Evolutionary conservation across 2,113 vertebrate genomes (phyloP).

Genomic region (Caloenas nicobarica): DNA sequence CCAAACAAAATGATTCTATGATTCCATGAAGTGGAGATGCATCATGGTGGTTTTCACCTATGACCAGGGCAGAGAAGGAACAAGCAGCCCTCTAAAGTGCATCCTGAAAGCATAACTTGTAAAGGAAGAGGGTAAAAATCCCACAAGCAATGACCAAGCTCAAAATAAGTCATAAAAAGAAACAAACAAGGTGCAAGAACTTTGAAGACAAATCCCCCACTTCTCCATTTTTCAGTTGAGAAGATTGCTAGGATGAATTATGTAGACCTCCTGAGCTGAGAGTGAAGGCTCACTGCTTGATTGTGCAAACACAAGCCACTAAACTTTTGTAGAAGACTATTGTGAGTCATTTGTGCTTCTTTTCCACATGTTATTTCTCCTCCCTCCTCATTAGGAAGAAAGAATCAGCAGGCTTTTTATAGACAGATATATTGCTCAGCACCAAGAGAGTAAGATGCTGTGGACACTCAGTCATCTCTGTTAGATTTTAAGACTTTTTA

Average conservation of each 20-base stretch:
- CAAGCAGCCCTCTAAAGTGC: not conserved
- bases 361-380: not conserved
- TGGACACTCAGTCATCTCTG: not conserved
- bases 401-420: not conserved
- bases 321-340: not conserved
- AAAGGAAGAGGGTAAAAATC: not conserved
- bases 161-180: not conserved
- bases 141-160: not conserved
- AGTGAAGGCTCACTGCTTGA: not conserved
- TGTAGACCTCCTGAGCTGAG: not conserved
- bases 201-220: not conserved
- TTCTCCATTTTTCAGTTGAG: not conserved
- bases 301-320: not conserved
- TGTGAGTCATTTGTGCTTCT: not conserved
- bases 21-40: not conserved
- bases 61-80: not conserved
- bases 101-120: not conserved
- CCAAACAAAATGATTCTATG: too few relatives aligned
- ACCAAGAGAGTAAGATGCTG: not conserved
- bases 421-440: not conserved
- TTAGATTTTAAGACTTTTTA: constrained; percentile 13
- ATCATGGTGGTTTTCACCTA: not conserved
- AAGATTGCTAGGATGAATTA: not conserved
- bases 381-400: not conserved
- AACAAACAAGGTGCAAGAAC: not conserved